phyloP scores from a whole-genome alignment of 2,113 vertebrate species.

The Eulemur macaco region DNA sequence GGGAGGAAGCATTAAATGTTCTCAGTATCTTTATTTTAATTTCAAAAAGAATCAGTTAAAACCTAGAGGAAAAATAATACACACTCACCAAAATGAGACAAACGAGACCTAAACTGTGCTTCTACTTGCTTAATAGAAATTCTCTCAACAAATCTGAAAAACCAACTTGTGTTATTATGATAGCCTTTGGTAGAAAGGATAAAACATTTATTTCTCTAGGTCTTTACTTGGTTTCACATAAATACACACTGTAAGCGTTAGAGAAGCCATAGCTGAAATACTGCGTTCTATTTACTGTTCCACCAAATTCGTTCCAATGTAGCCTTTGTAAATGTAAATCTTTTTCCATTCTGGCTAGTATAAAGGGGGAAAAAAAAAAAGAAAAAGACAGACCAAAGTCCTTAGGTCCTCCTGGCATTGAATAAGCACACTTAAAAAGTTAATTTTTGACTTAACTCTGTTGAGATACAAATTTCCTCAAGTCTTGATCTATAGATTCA shows the following conservation, averaged over 20 bases:
- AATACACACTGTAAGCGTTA: not conserved
- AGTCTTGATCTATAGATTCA: not conserved
- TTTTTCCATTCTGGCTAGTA: not conserved
- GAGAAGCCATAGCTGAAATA: not conserved
- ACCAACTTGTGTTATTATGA: not conserved
- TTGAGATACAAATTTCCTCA: not conserved
- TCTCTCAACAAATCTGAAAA: not conserved
- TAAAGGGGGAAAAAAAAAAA: not conserved
- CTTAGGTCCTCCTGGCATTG: not conserved
- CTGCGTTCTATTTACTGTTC: not conserved
- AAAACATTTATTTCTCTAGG: not conserved
- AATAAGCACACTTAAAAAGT: not conserved
- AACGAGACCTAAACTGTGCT: not conserved
- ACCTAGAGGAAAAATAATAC: not conserved
- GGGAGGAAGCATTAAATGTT: not conserved
- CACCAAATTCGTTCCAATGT: not conserved
- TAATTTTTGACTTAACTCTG: not conserved
- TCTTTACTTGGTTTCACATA: not conserved
- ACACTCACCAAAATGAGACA: not conserved
- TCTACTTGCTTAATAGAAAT: not conserved
- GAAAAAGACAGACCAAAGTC: not conserved
- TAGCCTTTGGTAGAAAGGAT: not conserved
- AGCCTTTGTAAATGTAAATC: not conserved
- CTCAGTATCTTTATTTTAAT: not conserved
- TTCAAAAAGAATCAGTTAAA: conserved; percentile 22